Percentiles rank a stretch among this genome's conserved stretches.
phyloP scores from a whole-genome alignment of 2,888 invertebrate species.

The Limnephilus lunatus region DNA sequence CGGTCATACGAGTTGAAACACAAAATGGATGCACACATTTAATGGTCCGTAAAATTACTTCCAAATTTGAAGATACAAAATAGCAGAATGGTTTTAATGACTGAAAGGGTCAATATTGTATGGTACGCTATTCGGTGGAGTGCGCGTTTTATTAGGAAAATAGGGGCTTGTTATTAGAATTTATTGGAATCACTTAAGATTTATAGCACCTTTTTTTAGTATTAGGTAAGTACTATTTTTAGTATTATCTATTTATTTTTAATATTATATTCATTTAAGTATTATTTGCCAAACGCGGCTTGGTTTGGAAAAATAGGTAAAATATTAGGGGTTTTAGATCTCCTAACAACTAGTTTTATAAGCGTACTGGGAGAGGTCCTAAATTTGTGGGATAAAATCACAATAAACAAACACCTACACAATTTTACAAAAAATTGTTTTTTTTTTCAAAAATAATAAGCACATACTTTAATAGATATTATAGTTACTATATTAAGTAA shows the following conservation, averaged over 20 bases:
- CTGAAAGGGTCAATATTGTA: conserved; percentile 14
- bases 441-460: no score
- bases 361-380: neutral
- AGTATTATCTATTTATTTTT: no score
- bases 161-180: neutral
- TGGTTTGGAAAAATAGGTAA: no score
- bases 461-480: no score
- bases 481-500: no score
- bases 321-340: no score
- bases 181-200: neutral
- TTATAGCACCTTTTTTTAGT: neutral
- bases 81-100: conserved; percentile 40
- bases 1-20: conserved; percentile 44
- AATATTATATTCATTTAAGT: no score
- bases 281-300: no score
- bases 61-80: conserved; percentile 56
- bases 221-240: neutral
- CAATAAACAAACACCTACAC: neutral
- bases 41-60: conserved; percentile 65
- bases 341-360: no score
- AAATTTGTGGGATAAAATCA: neutral
- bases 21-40: conserved; percentile 62
- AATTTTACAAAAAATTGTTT: no score
- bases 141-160: neutral
- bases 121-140: neutral